These are phyloP conservation scores for Mellivora capensis DNA, from an alignment of 2,113 vertebrate genomes.

Conservation along the genomic window DNA sequence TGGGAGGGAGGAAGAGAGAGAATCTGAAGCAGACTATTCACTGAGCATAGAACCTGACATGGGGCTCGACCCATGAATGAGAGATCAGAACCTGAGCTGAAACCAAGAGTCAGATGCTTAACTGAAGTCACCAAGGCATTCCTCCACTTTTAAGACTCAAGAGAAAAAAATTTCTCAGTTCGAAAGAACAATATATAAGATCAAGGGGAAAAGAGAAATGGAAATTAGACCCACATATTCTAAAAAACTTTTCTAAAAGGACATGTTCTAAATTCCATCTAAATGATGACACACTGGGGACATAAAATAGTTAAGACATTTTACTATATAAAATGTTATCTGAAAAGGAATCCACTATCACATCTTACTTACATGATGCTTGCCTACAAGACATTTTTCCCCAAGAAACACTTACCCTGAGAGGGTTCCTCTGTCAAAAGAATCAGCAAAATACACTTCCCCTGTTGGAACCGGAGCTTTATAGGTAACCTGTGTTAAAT, in stretches of 20 bases:
- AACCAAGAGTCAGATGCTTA: background rate
- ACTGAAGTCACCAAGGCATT: background rate
- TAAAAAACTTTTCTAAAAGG: background rate
- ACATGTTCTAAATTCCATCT: background rate
- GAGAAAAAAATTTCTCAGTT: background rate
- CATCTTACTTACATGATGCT: background rate
- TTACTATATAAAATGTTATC: background rate
- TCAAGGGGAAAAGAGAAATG: background rate
- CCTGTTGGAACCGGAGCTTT: conserved; percentile 94
- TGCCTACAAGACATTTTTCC: background rate
- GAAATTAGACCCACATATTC: background rate
- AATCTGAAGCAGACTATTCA: background rate
- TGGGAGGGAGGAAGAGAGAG: background rate
- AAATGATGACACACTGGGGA: background rate
- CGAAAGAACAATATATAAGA: background rate
- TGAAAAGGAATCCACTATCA: background rate
- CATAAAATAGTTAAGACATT: background rate
- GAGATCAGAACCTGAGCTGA: background rate
- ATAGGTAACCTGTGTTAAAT: conserved; percentile 90
- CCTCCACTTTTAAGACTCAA: background rate
- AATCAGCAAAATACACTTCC: conserved; percentile 93
- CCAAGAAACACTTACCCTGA: conserved; percentile 87
- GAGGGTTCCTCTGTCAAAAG: conserved; percentile 94
- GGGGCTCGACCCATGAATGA: background rate
- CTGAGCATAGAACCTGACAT: background rate